phyloP scores from a whole-genome alignment of 2,113 vertebrate genomes.

The Paradoxurus hermaphroditus region DNA sequence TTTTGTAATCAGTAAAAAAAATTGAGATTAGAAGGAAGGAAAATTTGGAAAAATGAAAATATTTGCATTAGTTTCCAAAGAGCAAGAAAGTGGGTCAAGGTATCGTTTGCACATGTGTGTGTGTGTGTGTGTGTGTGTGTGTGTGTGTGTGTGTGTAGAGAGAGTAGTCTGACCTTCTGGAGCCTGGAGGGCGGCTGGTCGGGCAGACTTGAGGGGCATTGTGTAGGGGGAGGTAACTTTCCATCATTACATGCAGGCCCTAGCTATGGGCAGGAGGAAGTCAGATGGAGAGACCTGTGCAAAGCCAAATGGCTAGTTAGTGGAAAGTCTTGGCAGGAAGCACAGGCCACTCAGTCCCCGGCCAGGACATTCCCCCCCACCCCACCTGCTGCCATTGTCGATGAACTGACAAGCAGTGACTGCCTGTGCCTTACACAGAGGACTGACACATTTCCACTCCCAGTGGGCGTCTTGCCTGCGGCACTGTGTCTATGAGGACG shows the following conservation, averaged over 20 bases:
- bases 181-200: fast-evolving
- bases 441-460: neutral
- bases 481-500: neutral
- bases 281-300: neutral
- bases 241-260: neutral
- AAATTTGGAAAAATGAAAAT: neutral
- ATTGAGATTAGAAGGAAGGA: neutral
- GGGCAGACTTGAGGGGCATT: fast-evolving
- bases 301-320: neutral
- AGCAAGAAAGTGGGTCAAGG: neutral
- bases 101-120: neutral
- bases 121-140: too few relatives aligned
- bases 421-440: neutral
- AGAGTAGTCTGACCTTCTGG: neutral
- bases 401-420: neutral
- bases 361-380: fast-evolving
- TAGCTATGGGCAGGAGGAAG: neutral
- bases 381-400: neutral
- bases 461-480: neutral
- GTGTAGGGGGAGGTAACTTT: neutral
- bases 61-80: neutral
- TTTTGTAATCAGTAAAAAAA: constrained; percentile 14
- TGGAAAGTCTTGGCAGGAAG: neutral
- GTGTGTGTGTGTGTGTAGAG: neutral
- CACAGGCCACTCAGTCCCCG: neutral